These are phyloP conservation scores for Phrynocephalus forsythii DNA, from an alignment of 2,797 vertebrate genomes.

Conservation along the genomic window DNA sequence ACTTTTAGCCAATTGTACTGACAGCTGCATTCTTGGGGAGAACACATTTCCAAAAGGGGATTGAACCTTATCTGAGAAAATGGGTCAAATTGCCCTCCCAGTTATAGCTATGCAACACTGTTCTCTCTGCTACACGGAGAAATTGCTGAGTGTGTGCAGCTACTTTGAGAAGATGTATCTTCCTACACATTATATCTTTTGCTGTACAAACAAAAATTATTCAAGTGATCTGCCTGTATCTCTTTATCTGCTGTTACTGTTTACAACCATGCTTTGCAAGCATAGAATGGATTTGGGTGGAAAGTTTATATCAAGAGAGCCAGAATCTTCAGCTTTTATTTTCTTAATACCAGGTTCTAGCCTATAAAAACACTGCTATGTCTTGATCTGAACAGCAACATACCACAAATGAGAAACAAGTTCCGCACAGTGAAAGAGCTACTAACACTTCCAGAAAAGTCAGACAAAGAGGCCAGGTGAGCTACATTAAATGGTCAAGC, in stretches of 20 bases:
- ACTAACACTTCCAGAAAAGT: neutral
- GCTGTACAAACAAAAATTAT: slow-evolving; percentile 20
- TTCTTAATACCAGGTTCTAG: neutral
- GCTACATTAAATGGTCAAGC: neutral
- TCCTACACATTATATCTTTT: slow-evolving; percentile 13
- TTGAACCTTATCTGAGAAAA: slow-evolving; percentile 57
- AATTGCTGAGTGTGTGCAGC: slow-evolving; percentile 37
- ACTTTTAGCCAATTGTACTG: slow-evolving; percentile 67
- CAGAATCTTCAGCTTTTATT: neutral
- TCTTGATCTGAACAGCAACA: neutral
- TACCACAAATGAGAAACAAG: neutral
- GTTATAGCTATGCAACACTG: slow-evolving; percentile 39
- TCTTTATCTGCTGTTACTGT: neutral
- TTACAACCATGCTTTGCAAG: neutral
- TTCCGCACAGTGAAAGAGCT: neutral
- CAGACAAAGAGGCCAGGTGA: neutral
- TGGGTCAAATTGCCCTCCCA: slow-evolving; percentile 53
- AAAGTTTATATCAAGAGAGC: neutral
- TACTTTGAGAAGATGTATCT: slow-evolving; percentile 49
- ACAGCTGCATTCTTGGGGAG: slow-evolving; percentile 64
- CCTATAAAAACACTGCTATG: neutral
- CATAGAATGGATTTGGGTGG: neutral
- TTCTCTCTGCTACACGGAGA: slow-evolving; percentile 21
- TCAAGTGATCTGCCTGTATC: neutral
- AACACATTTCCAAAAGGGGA: slow-evolving; percentile 56